Evolutionary conservation across 2,888 invertebrate genomes (phyloP), one percentile per base, ranked within the genome.

Genomic region (Hofmannophila pseudospretella): DNA sequence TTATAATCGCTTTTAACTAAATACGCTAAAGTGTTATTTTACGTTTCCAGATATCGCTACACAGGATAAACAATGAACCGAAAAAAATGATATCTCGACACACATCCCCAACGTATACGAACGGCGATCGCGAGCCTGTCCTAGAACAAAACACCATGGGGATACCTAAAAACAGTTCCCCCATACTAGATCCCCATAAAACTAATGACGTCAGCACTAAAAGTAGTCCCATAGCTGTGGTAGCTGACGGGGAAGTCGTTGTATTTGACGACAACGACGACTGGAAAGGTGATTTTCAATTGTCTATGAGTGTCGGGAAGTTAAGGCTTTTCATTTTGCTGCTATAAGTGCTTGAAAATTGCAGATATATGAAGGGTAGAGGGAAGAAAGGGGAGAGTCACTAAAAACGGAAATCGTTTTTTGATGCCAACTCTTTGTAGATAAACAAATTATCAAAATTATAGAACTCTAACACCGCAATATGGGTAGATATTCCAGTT

Each of bases 261-360:
- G 95, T 94, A 34, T 95, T 96, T 61, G 95, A 96, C 67, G 95
- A 96, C 70, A 93, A 92, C 47, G 96, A 96, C 58, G 92, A 91
- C 60, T 94, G 94, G 94, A 92, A 93, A 80, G 91, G 91, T 86
- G 73, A 67, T 47, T 61, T 30, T 48, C 4, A 7, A 22, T n/a
- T 23, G 4, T 23, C 12, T 1, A 10, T n/a, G n/a, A n/a, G n/a
- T n/a, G n/a, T n/a, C n/a, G n/a, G n/a, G n/a, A n/a, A n/a, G n/a
- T n/a, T 16, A 16, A 16, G 3, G 16, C 3, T 5, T 16, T 9
- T 32, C 7, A 22, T 2, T 31, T 31, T 4, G 10, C 26, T 40
- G 25, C 7, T 5, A 23, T 23, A 23, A 23, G 2, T 23, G 23
- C 23, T 23, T 23, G 4, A n/a, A 23, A 30, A 41, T 31, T 20